Evolutionary conservation across 1,140 invertebrate genomes (phyloP), one percentile per base, ranked within the genome.

Genomic region (Drosophila parabipectinata): DNA sequence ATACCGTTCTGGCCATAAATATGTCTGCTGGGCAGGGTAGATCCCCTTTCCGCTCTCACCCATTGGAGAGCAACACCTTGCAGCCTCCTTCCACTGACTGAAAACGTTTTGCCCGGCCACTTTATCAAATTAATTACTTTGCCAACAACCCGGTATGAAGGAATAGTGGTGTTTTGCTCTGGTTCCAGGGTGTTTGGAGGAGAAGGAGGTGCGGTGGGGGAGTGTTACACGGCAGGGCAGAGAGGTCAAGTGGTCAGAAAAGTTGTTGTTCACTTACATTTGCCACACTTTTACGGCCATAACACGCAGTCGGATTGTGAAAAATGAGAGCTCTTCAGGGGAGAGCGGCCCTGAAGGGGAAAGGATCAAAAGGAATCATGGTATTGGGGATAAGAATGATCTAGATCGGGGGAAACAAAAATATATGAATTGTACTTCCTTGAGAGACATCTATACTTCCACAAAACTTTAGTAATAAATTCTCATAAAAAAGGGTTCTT

Each of bases 81-180:
- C 52, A 37, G 14, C 54, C 37, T 15, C 34, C 56, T 21, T 15
- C 55, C 52, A 21, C 39, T 30, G 52, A 44, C 54, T 41, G 41
- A 57, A 37, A 77, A 63, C 72, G 51, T 45, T 72, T 72, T 66
- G 59, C 34, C 61, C 44, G 44, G 79, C 81, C 84, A 88, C 83
- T 87, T 87, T 76, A 87, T 87, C 83, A 87, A 87, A 87, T 87
- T 88, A 87, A 87, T 87, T 88, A 87, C 83, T 88, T 87, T 87
- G 87, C 77, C 82, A 85, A 82, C 82, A 76, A 60, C 26, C 34
- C 72, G 48, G 52, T 72, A 34, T 39, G 24, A 54, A 61, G 62
- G 58, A 48, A 28, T 18, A 18, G n/a, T 47, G 44, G 15, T 7
- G 44, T 18, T 2, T 24, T 10, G 21, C 34, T 44, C 21, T 28